Percentiles rank a stretch among this genome's conserved stretches.
Evolutionary conservation across 1,140 invertebrate species (phyloP).

Genomic region (Nasonia longicornis): DNA sequence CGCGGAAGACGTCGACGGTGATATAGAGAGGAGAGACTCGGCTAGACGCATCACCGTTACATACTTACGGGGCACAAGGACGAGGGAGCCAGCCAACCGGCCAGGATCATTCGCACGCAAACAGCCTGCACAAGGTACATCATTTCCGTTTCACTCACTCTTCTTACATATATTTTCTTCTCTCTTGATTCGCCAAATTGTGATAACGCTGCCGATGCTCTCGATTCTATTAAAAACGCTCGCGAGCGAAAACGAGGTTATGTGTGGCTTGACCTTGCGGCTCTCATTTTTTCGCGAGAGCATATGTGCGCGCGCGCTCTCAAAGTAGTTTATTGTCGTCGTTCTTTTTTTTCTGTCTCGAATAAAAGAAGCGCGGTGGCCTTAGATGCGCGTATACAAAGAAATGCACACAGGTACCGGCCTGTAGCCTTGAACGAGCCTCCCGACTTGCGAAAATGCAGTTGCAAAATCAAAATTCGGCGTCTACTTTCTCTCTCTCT

Average conservation of each 20-base stretch:
- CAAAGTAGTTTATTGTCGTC: background rate
- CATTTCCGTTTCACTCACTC: background rate
- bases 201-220: background rate
- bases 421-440: background rate
- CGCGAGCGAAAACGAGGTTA: background rate
- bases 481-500: background rate
- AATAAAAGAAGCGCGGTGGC: background rate
- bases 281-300: background rate
- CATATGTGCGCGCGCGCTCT: background rate
- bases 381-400: background rate
- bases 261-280: background rate
- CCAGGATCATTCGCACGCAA: conserved; percentile 29
- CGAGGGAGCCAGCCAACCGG: conserved; percentile 7
- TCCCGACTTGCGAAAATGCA: background rate
- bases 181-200: background rate
- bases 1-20: conserved; percentile 5
- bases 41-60: conserved; percentile 41
- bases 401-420: too few species aligned
- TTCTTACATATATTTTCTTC: background rate
- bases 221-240: too few species aligned
- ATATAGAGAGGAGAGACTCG: background rate
- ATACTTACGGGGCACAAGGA: conserved; percentile 32
- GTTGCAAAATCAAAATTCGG: background rate
- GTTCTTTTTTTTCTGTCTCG: background rate
- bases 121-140: conserved; percentile 38